Evolutionary conservation across 2,113 vertebrate species (phyloP).

Genomic region (Elgaria multicarinata): DNA sequence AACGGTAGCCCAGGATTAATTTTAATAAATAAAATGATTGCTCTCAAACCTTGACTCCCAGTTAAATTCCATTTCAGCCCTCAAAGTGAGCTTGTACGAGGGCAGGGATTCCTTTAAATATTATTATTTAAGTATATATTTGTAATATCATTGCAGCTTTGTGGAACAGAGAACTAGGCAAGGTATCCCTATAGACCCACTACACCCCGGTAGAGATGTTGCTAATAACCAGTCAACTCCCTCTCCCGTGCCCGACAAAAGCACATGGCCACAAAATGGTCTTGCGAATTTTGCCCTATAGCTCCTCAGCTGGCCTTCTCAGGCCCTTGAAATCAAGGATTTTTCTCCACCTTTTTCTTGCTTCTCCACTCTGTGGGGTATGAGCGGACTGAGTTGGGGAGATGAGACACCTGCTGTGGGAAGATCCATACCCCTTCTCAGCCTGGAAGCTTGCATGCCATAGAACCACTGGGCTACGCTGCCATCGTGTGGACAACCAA

Average conservation of each 20-base stretch:
- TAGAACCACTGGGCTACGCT: background rate
- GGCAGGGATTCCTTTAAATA: background rate
- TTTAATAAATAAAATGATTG: background rate
- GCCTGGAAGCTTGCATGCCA: background rate
- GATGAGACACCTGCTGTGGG: too few relatives aligned
- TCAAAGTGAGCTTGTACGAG: too few relatives aligned
- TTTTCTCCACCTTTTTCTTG: rapidly evolving
- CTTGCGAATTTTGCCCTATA: too few relatives aligned
- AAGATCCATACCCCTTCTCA: background rate
- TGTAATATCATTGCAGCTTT: background rate
- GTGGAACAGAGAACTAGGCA: background rate
- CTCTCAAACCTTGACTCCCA: background rate
- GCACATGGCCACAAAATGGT: background rate
- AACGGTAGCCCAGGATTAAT: too few relatives aligned
- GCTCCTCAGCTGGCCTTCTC: background rate
- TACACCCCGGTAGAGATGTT: too few relatives aligned
- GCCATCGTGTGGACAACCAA: constrained; percentile 29
- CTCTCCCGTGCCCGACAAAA: too few relatives aligned
- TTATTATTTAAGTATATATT: background rate
- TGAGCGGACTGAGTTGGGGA: background rate
- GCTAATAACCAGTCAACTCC: too few relatives aligned
- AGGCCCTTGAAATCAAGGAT: background rate
- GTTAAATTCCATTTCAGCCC: background rate
- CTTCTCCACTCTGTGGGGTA: background rate
- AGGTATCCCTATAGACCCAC: background rate